Base-by-base conservation (phyloP, 1,140 invertebrate species). In the Asbolus verrucosus region DNA sequence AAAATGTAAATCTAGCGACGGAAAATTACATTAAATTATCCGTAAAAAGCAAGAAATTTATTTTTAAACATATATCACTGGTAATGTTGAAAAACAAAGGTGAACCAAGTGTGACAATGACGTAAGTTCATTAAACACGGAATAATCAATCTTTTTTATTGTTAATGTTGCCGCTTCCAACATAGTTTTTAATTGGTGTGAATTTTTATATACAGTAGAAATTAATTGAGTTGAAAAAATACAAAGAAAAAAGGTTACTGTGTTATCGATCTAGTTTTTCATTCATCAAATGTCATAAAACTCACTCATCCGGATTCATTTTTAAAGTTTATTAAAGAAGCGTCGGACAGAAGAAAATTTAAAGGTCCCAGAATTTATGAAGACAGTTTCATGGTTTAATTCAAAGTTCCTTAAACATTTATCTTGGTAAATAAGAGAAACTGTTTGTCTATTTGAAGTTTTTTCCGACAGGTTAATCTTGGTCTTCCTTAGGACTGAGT, bases 371-470 rank as follows among this genome's bases (percentile, higher is more conserved):
- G 11, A 54, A 54, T 54, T 54, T 54, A 54, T 54, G 21, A 54
- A 24, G 46, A 54, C 46, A 27, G 19, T 54, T 54, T 19, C 14
- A 5, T 54, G 13, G 46, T 54, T 54, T 11, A 54, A 54, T 27
- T 54, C 13, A 14, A 54, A 54, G 27, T 19, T 54, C 11, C 27
- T 54, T n/a, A 11, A 54, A 27, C 46, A 54, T 54, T 27, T 14
- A 54, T 54, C 46, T 54, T 21, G 24, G 46, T 54, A 54, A 54
- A 54, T 27, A 54, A 27, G 46, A 54, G 21, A 54, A 54, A 54
- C 46, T 54, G 46, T 54, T 54, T 54, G 46, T 54, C 46, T 54
- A 14, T 54, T 54, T 54, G 46, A 54, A 54, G 46, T 54, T 54
- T 54, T 54, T 54, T 54, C 46, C 19, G 46, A 54, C 46, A 27